Evolutionary conservation across 2,113 vertebrate species (phyloP).

Genomic region (Neolamprologus hecqui): DNA sequence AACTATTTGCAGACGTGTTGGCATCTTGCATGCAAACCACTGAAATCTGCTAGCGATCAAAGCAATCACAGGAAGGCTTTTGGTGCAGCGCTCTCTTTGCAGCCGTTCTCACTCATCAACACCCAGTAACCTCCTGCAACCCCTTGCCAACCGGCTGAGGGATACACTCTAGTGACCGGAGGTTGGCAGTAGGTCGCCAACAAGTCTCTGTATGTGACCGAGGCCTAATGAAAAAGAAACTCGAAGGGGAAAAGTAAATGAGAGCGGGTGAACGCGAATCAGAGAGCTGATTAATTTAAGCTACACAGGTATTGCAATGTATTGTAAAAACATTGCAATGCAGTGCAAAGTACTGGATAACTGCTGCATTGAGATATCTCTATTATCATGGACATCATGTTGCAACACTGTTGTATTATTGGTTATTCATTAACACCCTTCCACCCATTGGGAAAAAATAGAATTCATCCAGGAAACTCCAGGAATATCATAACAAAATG

Average conservation of each 20-base stretch:
- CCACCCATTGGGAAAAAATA: not conserved
- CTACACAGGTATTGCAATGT: not conserved
- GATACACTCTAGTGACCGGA: rapidly evolving
- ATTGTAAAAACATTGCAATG: not conserved
- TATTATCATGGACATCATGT: not conserved
- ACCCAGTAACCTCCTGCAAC: not conserved
- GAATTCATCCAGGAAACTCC: not conserved
- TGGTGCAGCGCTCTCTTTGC: not conserved
- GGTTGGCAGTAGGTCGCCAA: not conserved
- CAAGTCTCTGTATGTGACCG: not conserved
- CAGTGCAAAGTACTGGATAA: not conserved
- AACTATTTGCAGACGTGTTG: not conserved
- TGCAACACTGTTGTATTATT: not conserved
- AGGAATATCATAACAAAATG: not conserved
- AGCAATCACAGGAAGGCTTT: not conserved
- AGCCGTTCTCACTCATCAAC: not conserved
- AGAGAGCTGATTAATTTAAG: not conserved
- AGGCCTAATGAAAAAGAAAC: not conserved
- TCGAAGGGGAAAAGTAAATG: not conserved
- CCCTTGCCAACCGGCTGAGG: not conserved
- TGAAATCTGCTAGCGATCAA: not conserved
- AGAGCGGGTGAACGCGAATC: rapidly evolving
- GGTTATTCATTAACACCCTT: not conserved
- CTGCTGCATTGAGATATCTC: not conserved
- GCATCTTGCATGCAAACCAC: not conserved